Conservation (phyloP, 2,888 invertebrate species). For the Conistra vaccinii region DNA sequence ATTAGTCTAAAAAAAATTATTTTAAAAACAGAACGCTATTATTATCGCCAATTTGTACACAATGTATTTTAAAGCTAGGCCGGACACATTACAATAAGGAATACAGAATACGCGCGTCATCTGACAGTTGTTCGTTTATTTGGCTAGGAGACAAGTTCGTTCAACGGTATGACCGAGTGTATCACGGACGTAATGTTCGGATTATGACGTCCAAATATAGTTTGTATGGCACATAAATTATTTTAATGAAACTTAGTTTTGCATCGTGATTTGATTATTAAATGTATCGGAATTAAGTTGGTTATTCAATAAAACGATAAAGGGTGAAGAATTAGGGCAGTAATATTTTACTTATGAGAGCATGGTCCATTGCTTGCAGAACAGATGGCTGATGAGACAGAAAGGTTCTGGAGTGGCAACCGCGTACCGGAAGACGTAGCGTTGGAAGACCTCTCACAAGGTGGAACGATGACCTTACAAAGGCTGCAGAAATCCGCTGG, state of each 20-base stretch:
- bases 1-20: slow-evolving; percentile 12
- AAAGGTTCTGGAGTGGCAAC: background rate
- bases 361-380: background rate
- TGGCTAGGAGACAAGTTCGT: slow-evolving; percentile 56
- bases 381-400: background rate
- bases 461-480: background rate
- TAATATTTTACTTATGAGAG: background rate
- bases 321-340: background rate
- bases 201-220: slow-evolving; percentile 62
- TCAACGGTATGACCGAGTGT: slow-evolving; percentile 56
- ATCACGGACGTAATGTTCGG: slow-evolving; percentile 40
- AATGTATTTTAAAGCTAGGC: slow-evolving; percentile 49
- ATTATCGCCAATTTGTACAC: slow-evolving; percentile 29
- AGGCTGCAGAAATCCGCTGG: background rate
- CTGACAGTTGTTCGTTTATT: slow-evolving; percentile 32
- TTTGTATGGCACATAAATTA: slow-evolving; percentile 49
- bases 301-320: slow-evolving; percentile 9
- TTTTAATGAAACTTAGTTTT: slow-evolving; percentile 43
- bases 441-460: background rate
- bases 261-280: slow-evolving; percentile 41
- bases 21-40: slow-evolving; percentile 23
- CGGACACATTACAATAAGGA: slow-evolving; percentile 40
- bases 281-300: slow-evolving; percentile 19
- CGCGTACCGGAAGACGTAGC: background rate
- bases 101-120: slow-evolving; percentile 45